Conservation (phyloP, 2,888 invertebrate species). For the Mystacides longicornis region DNA sequence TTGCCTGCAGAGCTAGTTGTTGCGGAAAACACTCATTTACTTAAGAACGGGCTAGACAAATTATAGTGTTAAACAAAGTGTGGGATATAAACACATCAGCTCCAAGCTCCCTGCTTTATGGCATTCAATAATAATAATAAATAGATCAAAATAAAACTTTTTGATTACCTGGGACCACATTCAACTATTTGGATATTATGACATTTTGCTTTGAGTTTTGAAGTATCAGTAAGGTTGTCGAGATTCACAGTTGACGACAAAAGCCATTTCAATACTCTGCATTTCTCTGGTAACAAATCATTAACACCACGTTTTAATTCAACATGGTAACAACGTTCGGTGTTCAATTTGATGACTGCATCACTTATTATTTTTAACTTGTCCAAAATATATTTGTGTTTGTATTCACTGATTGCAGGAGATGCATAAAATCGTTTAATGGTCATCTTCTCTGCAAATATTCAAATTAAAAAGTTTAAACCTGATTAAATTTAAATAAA, state of each 20-base stretch:
- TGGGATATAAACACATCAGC: no score
- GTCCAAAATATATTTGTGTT: conserved; percentile 49
- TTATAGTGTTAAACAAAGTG: no score
- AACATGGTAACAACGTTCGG: conserved; percentile 78
- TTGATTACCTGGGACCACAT: conserved; percentile 78
- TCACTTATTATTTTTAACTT: conserved; percentile 46
- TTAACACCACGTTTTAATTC: conserved; percentile 49
- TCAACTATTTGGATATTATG: conserved; percentile 58
- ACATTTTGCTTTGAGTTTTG: conserved; percentile 40
- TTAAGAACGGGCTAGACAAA: no score
- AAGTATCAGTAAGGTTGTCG: conserved; percentile 48
- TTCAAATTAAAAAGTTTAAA: no score
- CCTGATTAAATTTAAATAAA: no score
- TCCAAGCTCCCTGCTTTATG: no score
- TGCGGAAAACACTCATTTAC: no score
- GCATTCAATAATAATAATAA: not conserved
- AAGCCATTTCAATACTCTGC: conserved; percentile 67
- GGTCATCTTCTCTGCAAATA: conserved; percentile 38
- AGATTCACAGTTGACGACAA: conserved; percentile 63
- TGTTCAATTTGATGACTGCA: conserved; percentile 49
- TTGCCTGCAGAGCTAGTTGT: no score
- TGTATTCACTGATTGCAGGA: conserved; percentile 54
- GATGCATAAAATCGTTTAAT: conserved; percentile 54
- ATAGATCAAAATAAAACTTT: not conserved
- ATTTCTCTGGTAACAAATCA: conserved; percentile 52